Evolutionary conservation across 2,113 vertebrate genomes (phyloP), one percentile per base, ranked within the genome.

Genomic region (Delphinus delphis): DNA sequence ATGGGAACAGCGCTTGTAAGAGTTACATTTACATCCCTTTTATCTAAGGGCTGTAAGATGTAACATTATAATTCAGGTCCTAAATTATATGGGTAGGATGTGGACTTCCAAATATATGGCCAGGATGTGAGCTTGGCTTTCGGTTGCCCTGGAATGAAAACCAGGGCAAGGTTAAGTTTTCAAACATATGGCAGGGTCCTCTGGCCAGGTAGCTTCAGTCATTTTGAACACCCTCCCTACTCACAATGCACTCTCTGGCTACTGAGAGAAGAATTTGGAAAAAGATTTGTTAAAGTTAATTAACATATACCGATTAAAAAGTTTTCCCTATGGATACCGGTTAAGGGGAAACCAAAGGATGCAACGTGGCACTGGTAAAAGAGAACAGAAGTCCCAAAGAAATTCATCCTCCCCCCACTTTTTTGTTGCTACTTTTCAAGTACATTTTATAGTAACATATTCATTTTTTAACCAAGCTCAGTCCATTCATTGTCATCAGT

Each of bases 381-480:
- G 10, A 76, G 50, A 94, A 88, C 11, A 68, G 63, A 58, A 74
- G 28, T 85, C 44, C 8, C 88, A 74, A 92, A 96, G 50, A 60
- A 71, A 94, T 53, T 33, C 79, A 76, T 93, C 50, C 11, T 38
- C 6, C 36, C 55, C 14, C 55, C 8, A 21, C 4, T 17, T 38
- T 11, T 71, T 36, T 68, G 33, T 38, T 95, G 0, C 31, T 83
- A 84, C 18, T 20, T 81, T 73, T 90, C 26, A 47, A 68, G 68
- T 31, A n/a, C 0, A 0, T 31, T 97, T 88, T 41, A 83, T 74
- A 96, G 28, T 13, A 53, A 74, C 47, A 80, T 31, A 71, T 44
- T 90, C 15, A 79, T 47, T 88, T 94, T 86, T 97, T 44, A 83
- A 68, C 6, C 63, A 96, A 50, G 62, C 28, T 98, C 71, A 90